Evolutionary conservation across 2,888 invertebrate genomes (phyloP).

Genomic region (Eutolmus rufibarbis): DNA sequence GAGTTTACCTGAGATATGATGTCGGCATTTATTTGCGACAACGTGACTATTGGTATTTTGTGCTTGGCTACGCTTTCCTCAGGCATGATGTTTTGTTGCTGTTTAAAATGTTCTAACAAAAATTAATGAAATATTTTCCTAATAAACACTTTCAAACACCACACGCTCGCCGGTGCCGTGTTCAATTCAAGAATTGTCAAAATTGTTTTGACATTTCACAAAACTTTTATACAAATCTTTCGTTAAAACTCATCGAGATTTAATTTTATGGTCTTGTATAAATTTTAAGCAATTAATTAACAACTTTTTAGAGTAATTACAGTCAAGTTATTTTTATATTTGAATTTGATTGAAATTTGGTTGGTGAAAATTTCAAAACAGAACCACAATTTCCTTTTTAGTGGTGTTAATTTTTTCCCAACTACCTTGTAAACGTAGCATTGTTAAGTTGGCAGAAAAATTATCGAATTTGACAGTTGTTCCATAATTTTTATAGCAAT

Average conservation of each 20-base stretch:
- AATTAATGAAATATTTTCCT: background rate
- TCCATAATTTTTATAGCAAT: background rate
- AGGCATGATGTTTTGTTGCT: background rate
- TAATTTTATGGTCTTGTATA: background rate
- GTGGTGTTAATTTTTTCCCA: background rate
- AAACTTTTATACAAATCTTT: background rate
- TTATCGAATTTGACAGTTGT: background rate
- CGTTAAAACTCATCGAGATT: background rate
- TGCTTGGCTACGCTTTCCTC: background rate
- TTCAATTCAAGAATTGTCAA: background rate
- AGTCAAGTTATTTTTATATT: no score
- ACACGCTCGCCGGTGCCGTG: background rate
- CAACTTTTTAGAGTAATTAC: no score
- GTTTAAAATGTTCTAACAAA: background rate
- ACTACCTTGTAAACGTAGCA: background rate
- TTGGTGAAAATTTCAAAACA: no score
- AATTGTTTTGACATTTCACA: background rate
- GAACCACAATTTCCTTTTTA: no score
- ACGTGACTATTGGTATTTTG: slow-evolving; percentile 65
- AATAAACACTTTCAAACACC: background rate
- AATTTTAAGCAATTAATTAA: no score
- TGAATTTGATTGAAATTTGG: no score
- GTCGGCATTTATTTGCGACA: slow-evolving; percentile 90
- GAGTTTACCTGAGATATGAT: slow-evolving; percentile 81
- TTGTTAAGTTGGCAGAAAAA: background rate